These are phyloP conservation scores for Oscheius sp. DNA, from an alignment of 2,888 invertebrate genomes.

Conservation along the genomic window DNA sequence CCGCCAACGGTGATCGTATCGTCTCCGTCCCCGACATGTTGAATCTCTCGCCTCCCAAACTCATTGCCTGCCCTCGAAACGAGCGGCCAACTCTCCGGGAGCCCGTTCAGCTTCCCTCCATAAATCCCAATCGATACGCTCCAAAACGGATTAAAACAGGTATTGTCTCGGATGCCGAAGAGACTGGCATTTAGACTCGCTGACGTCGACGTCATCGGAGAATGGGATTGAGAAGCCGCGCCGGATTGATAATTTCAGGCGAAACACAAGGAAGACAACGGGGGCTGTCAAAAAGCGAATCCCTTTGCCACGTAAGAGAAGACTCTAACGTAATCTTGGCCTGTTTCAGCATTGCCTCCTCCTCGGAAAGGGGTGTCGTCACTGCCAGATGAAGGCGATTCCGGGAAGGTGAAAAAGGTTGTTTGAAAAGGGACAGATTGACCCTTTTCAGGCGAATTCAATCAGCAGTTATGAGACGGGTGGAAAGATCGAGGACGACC, in stretches of 20 bases:
- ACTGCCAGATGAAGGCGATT: constrained; percentile 34
- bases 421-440: too few species aligned
- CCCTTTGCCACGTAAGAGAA: constrained; percentile 8
- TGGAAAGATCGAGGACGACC: constrained; percentile 27
- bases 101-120: constrained; percentile 44
- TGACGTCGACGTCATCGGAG: constrained; percentile 21
- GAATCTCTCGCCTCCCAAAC: constrained; percentile 47
- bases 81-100: constrained; percentile 54
- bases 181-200: background rate
- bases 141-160: constrained; percentile 39
- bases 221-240: constrained; percentile 42
- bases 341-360: constrained; percentile 10
- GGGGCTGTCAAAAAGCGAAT: constrained; percentile 38
- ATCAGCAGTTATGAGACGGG: constrained; percentile 35
- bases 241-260: constrained; percentile 26
- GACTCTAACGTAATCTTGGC: background rate
- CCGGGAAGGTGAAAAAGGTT: constrained; percentile 21
- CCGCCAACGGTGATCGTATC: constrained; percentile 61
- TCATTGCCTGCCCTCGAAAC: constrained; percentile 67
- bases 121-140: constrained; percentile 46
- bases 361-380: constrained; percentile 21
- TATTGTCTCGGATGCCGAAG: background rate
- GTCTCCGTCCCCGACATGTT: constrained; percentile 58
- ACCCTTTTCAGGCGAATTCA: constrained; percentile 14
- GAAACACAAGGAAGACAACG: constrained; percentile 38